These are phyloP conservation scores for Phyllotreta cruciferae DNA, from an alignment of 2,888 invertebrate species.

Conservation along the genomic window DNA sequence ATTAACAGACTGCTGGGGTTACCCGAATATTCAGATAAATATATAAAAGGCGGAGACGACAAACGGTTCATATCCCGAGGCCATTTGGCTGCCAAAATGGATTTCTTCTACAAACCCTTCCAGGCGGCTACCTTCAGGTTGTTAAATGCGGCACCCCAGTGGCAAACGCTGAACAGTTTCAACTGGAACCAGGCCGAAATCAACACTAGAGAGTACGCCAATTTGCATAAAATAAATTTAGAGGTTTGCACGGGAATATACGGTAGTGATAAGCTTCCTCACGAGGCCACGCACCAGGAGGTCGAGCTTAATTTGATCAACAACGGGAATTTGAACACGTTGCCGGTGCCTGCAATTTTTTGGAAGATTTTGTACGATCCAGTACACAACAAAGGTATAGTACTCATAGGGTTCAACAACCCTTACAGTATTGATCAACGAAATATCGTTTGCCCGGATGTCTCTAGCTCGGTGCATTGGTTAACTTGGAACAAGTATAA, in stretches of 20 bases:
- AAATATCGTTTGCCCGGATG: conserved; percentile 55
- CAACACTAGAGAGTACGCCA: conserved; percentile 60
- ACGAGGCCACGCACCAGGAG: conserved; percentile 55
- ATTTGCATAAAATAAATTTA: conserved; percentile 49
- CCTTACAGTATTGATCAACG: conserved; percentile 56
- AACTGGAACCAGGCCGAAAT: conserved; percentile 66
- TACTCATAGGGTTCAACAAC: conserved; percentile 70
- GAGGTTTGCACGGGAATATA: conserved; percentile 66
- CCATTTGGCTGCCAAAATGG: conserved; percentile 69
- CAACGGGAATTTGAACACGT: conserved; percentile 44
- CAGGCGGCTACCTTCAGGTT: conserved; percentile 68
- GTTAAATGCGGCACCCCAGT: conserved; percentile 72
- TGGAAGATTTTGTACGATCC: conserved; percentile 69
- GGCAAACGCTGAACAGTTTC: conserved; percentile 68
- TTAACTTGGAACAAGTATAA: conserved; percentile 64
- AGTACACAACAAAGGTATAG: conserved; percentile 62
- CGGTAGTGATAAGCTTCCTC: conserved; percentile 65
- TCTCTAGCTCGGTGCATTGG: conserved; percentile 69
- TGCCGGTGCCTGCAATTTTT: conserved; percentile 66
- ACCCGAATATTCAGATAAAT: conserved; percentile 51
- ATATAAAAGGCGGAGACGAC: conserved; percentile 58
- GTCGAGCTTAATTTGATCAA: conserved; percentile 51
- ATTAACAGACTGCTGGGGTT: conserved; percentile 52
- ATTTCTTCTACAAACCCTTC: conserved; percentile 66
- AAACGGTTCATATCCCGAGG: conserved; percentile 64